Conservation (phyloP, 1,140 invertebrate species). For the Drosophila kanapiae region DNA sequence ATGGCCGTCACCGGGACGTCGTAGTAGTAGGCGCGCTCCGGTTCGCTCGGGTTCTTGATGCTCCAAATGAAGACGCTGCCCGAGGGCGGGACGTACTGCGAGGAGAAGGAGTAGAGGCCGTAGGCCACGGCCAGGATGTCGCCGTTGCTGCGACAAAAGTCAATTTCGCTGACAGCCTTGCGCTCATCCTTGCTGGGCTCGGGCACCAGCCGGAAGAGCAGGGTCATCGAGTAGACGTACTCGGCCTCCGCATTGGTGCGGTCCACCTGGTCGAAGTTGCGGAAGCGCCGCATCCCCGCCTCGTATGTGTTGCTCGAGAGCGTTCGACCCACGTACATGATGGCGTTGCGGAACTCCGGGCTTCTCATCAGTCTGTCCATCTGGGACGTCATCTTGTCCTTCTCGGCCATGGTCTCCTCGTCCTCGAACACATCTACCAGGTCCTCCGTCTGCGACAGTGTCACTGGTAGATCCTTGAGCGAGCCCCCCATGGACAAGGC, state of each 20-base stretch:
- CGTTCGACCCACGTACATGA: slow-evolving; percentile 60
- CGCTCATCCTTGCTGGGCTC: slow-evolving; percentile 50
- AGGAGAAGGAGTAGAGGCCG: slow-evolving; percentile 86
- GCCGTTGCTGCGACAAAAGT: slow-evolving; percentile 88
- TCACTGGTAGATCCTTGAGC: not conserved
- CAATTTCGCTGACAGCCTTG: slow-evolving; percentile 87
- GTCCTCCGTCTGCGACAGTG: slow-evolving; percentile 10
- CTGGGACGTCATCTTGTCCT: not conserved
- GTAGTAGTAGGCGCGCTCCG: slow-evolving; percentile 90
- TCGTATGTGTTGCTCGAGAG: slow-evolving; percentile 60
- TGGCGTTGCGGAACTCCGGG: slow-evolving; percentile 40
- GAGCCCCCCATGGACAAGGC: not conserved
- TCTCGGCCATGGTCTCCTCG: slow-evolving; percentile 17
- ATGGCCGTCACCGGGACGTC: slow-evolving; percentile 90
- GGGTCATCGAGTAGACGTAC: slow-evolving; percentile 88
- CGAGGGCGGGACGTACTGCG: slow-evolving; percentile 57
- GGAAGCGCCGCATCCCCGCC: slow-evolving; percentile 61
- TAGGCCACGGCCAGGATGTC: slow-evolving; percentile 90
- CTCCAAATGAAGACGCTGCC: slow-evolving; percentile 90
- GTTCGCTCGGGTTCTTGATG: slow-evolving; percentile 94
- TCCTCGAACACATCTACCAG: slow-evolving; percentile 2
- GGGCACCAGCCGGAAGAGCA: slow-evolving; percentile 88
- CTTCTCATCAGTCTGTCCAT: slow-evolving; percentile 19
- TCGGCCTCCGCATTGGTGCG: slow-evolving; percentile 87
- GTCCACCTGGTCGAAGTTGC: slow-evolving; percentile 82